Evolutionary conservation across 2,888 invertebrate genomes (phyloP).

Genomic region (Rhabditoides inermis): DNA sequence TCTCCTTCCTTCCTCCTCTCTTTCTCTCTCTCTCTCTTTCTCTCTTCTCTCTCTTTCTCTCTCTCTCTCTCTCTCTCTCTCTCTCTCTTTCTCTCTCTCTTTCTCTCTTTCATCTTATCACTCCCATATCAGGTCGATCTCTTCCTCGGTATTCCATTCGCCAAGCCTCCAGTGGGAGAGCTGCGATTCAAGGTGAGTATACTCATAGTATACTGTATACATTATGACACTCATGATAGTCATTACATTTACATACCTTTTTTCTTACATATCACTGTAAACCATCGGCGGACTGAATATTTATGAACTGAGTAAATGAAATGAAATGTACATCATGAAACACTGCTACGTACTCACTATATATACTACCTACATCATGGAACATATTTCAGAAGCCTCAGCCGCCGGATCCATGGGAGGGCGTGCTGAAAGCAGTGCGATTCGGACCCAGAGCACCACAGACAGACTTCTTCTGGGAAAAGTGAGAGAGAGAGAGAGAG

Average conservation of each 20-base stretch:
- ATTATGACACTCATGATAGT: background rate
- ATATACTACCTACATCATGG: background rate
- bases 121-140: constrained; percentile 15
- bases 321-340: too few species aligned
- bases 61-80: too few species aligned
- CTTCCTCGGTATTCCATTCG: constrained; percentile 45
- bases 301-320: too few species aligned
- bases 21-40: too few species aligned
- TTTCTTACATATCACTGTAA: too few species aligned
- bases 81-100: too few species aligned
- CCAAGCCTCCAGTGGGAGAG: constrained; percentile 42
- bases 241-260: background rate
- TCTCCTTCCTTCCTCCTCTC: too few species aligned
- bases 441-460: constrained; percentile 37
- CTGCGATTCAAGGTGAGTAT: constrained; percentile 39
- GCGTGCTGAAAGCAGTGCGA: constrained; percentile 19
- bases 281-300: too few species aligned
- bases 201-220: background rate
- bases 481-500: too few species aligned
- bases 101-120: too few species aligned
- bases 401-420: constrained; percentile 34
- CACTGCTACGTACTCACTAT: too few species aligned
- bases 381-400: constrained; percentile 25
- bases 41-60: too few species aligned
- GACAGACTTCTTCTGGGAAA: constrained; percentile 33